phyloP scores from a whole-genome alignment of 2,113 vertebrate species.

The Delphinapterus leucas region DNA sequence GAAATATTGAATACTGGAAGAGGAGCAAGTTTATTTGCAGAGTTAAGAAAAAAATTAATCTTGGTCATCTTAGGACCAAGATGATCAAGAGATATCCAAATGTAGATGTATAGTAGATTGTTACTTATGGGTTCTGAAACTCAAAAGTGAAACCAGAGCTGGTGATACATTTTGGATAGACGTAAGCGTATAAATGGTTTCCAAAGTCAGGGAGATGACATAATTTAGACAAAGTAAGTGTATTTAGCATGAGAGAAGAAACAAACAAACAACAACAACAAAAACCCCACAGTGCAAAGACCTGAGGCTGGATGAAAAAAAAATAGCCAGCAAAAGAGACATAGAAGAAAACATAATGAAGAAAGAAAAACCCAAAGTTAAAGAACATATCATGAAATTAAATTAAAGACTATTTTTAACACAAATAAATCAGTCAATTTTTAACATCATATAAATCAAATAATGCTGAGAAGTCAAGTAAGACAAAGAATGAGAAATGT shows the following conservation, averaged over 20 bases:
- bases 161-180: neutral
- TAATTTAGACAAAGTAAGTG: neutral
- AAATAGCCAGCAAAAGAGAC: neutral
- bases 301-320: neutral
- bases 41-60: neutral
- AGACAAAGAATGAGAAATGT: neutral
- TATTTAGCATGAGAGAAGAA: neutral
- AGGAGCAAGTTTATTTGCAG: neutral
- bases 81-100: neutral
- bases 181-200: neutral
- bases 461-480: neutral
- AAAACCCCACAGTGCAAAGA: neutral
- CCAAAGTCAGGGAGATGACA: neutral
- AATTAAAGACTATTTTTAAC: neutral
- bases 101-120: neutral
- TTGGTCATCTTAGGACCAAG: neutral
- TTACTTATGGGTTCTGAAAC: neutral
- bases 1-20: neutral
- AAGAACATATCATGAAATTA: neutral
- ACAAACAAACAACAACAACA: neutral
- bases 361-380: neutral
- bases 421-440: neutral
- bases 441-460: neutral
- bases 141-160: neutral
- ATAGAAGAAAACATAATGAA: neutral